A percentile compares a stretch with the other conserved stretches of the same genome.
These are phyloP conservation scores for Encarsia formosa DNA, from an alignment of 2,888 invertebrate species.

Conservation along the genomic window DNA sequence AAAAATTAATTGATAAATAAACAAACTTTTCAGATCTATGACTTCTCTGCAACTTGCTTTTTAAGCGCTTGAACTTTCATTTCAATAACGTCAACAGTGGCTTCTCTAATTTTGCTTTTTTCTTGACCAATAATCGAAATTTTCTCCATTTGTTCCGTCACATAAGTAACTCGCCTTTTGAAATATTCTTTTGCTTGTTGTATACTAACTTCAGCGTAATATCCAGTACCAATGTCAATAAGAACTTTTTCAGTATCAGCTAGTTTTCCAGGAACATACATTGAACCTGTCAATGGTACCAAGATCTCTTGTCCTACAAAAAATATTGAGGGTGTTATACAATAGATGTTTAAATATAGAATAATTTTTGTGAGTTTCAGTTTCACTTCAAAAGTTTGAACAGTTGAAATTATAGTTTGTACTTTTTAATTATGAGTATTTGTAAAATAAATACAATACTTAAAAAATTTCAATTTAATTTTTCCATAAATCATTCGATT, in stretches of 20 bases:
- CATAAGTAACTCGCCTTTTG: constrained; percentile 83
- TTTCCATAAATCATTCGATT: no score
- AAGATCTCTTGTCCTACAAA: constrained; percentile 66
- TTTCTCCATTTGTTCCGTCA: constrained; percentile 92
- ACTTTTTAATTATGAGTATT: no score
- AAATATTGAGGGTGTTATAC: no score
- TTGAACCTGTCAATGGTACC: constrained; percentile 93
- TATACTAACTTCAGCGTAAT: constrained; percentile 88
- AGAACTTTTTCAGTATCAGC: constrained; percentile 81
- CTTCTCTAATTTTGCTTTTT: constrained; percentile 77
- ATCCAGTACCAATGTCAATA: constrained; percentile 95
- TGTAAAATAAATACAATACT: no score
- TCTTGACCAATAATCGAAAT: constrained; percentile 78
- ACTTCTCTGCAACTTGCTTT: constrained; percentile 35
- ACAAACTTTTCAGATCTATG: no score
- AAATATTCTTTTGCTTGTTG: constrained; percentile 87
- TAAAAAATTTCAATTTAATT: no score
- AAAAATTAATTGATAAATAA: no score
- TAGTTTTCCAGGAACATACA: constrained; percentile 92
- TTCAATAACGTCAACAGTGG: constrained; percentile 73
- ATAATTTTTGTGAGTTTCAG: no score
- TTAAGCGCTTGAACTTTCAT: constrained; percentile 62
- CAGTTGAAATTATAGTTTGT: no score
- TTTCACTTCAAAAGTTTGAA: no score
- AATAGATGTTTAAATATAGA: no score